Evolutionary conservation across 1,140 invertebrate species (phyloP).

Genomic region (Dufourea novaeangliae): DNA sequence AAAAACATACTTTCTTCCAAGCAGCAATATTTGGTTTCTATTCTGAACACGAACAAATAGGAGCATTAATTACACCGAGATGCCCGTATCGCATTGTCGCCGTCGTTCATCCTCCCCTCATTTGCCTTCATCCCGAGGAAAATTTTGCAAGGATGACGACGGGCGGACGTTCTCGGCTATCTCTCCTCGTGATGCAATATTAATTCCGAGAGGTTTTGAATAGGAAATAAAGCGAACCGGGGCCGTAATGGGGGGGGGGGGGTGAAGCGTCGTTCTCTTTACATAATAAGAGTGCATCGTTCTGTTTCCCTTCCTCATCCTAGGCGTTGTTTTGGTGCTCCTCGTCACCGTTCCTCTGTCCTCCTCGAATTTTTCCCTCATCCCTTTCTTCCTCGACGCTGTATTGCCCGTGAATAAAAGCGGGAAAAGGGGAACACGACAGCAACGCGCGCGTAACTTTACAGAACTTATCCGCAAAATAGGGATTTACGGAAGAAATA

Average conservation of each 20-base stretch:
- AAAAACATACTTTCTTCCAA: not conserved
- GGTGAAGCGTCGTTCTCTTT: conserved; percentile 70
- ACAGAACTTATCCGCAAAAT: conserved; percentile 65
- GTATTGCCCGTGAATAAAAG: conserved; percentile 13
- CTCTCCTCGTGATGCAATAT: conserved; percentile 68
- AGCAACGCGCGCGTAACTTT: conserved; percentile 56
- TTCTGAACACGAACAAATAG: not conserved
- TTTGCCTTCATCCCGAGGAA: not conserved
- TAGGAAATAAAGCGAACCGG: conserved; percentile 66
- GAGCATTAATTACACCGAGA: not conserved
- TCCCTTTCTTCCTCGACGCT: conserved; percentile 16
- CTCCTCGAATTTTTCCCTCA: not conserved
- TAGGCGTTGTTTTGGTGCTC: not conserved
- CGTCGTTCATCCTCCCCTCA: not conserved
- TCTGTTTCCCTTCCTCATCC: conserved; percentile 45
- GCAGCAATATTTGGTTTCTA: not conserved
- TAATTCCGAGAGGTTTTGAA: conserved; percentile 73
- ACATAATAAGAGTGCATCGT: conserved; percentile 72
- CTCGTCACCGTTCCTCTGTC: not conserved
- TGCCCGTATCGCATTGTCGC: not conserved
- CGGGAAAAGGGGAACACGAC: conserved; percentile 19
- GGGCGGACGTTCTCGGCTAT: conserved; percentile 14
- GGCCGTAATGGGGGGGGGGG: conserved; percentile 43
- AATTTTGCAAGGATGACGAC: not conserved
- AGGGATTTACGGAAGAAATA: conserved; percentile 56